Conservation (phyloP, 2,797 vertebrate genomes). For the Pipistrellus pygmaeus region DNA sequence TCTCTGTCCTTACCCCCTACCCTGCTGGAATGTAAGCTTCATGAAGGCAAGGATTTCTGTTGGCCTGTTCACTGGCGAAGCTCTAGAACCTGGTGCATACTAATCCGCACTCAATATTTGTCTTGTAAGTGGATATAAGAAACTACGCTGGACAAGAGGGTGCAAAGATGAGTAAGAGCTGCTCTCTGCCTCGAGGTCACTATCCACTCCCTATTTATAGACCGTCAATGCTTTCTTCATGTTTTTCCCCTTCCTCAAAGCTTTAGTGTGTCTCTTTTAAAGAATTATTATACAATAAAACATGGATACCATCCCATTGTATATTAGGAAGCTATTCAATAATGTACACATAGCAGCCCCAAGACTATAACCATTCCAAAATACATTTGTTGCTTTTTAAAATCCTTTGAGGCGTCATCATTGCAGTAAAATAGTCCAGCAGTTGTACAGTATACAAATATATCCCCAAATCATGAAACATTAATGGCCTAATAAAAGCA, state of each 20-base stretch:
- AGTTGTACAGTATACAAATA: constrained; percentile 28
- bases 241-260: not conserved
- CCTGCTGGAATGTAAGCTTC: not conserved
- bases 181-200: not conserved
- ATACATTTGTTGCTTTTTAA: constrained; percentile 44
- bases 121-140: not conserved
- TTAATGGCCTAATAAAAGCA: constrained; percentile 70
- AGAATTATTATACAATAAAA: constrained; percentile 50
- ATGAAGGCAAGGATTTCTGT: not conserved
- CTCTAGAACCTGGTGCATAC: not conserved
- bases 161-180: not conserved
- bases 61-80: not conserved
- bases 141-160: not conserved
- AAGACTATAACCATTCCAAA: constrained; percentile 49
- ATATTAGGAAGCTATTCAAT: constrained; percentile 14
- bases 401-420: constrained; percentile 51
- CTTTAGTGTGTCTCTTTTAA: not conserved
- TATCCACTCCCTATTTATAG: not conserved
- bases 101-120: not conserved
- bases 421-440: constrained; percentile 8
- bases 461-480: constrained; percentile 57
- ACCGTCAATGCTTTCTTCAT: not conserved
- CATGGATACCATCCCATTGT: not conserved
- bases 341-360: not conserved
- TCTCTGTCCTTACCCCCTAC: not conserved